phyloP scores from a whole-genome alignment of 1,140 invertebrate species.

The Melipona quadrifasciata region DNA sequence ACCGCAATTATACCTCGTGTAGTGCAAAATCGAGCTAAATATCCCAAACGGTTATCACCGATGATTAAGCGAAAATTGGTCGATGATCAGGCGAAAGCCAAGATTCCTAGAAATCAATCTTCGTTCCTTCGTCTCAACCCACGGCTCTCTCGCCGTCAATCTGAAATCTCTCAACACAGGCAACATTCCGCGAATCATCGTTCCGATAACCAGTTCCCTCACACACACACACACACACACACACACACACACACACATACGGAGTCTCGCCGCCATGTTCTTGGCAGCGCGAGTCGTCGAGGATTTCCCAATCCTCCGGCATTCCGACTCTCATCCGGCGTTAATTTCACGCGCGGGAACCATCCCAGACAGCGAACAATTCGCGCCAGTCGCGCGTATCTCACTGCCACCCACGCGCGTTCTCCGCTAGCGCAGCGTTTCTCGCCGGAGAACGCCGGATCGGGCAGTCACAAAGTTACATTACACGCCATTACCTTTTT shows the following conservation, averaged over 20 bases:
- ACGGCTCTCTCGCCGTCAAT: background rate
- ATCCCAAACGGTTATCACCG: background rate
- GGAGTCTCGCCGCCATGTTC: background rate
- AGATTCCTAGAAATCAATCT: background rate
- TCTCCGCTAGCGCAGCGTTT: background rate
- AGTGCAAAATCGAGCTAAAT: background rate
- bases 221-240: too few species aligned
- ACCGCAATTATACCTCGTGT: too few species aligned
- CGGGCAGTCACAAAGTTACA: constrained; percentile 22
- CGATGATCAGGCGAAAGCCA: background rate
- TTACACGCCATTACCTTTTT: constrained; percentile 42
- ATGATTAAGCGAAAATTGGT: background rate
- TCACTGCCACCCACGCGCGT: constrained; percentile 22
- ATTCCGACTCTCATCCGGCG: background rate
- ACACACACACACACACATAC: too few species aligned
- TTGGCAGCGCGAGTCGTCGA: background rate
- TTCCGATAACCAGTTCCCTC: background rate
- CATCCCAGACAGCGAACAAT: constrained; percentile 24
- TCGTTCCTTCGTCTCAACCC: background rate
- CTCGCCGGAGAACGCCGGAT: background rate
- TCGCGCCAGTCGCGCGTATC: constrained; percentile 22
- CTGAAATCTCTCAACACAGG: background rate
- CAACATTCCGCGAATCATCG: background rate
- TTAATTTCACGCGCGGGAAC: constrained; percentile 19
- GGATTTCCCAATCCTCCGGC: constrained; percentile 10